A percentile compares a stretch with the other conserved stretches of the same genome.
Conservation (phyloP, 2,888 invertebrate genomes). For the Candidula unifasciata region DNA sequence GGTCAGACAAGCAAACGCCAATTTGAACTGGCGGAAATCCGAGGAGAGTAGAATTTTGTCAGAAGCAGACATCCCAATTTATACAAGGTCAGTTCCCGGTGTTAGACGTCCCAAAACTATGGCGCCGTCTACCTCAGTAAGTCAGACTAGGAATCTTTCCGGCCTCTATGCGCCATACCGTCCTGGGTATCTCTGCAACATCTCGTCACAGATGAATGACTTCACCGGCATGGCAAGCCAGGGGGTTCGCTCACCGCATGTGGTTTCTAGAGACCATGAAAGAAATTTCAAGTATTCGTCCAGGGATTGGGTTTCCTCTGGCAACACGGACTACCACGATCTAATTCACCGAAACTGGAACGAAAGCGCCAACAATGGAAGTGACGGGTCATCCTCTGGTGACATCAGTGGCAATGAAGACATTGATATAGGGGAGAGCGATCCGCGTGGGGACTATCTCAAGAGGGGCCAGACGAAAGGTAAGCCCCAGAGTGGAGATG, state of each 20-base stretch:
- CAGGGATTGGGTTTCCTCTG: neutral
- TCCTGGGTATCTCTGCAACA: neutral
- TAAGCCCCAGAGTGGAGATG: neutral
- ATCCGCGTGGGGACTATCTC: neutral
- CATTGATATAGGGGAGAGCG: neutral
- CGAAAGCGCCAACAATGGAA: constrained; percentile 43
- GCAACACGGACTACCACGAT: neutral
- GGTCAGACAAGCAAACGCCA: neutral
- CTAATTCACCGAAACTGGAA: constrained; percentile 28
- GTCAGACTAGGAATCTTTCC: neutral
- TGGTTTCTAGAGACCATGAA: neutral
- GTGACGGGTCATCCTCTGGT: constrained; percentile 31
- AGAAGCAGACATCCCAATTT: neutral
- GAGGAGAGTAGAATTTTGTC: neutral
- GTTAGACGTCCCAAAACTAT: neutral
- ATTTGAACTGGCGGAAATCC: constrained; percentile 8
- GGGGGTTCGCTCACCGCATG: neutral
- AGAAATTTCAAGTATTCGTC: neutral
- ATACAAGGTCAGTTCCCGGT: neutral
- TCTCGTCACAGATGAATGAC: neutral
- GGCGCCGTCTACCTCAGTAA: neutral
- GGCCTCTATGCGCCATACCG: neutral
- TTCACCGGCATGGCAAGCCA: neutral
- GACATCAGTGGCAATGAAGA: constrained; percentile 14
- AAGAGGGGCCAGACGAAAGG: neutral